phyloP scores from a whole-genome alignment of 2,113 vertebrate species.

The Chlorodrepanis virens region DNA sequence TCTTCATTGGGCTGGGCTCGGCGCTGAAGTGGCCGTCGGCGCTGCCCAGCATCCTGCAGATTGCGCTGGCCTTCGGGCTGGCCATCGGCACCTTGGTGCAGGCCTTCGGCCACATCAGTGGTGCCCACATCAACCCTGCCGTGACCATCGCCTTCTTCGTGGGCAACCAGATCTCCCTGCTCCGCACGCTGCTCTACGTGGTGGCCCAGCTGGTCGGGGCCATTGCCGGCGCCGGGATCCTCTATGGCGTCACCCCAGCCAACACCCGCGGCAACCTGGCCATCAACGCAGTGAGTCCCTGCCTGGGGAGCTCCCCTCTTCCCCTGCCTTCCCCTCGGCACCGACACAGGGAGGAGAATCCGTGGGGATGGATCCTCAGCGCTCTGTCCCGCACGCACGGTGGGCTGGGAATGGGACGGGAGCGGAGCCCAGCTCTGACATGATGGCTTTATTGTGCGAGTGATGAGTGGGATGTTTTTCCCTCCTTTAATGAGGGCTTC shows the following conservation, averaged over 20 bases:
- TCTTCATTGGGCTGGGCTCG: constrained; percentile 80
- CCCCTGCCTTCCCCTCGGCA: accelerated
- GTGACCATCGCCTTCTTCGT: constrained; percentile 78
- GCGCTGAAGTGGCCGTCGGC: constrained; percentile 77
- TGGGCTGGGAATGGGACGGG: background rate
- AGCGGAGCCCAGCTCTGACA: background rate
- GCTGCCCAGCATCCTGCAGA: constrained; percentile 76
- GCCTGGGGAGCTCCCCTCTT: background rate
- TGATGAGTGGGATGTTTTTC: background rate
- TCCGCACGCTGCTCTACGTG: constrained; percentile 71
- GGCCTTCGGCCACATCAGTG: constrained; percentile 76
- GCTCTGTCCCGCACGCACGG: background rate
- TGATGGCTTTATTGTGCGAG: constrained; percentile 1
- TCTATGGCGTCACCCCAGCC: constrained; percentile 66
- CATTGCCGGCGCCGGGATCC: constrained; percentile 75
- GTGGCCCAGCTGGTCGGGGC: constrained; percentile 76
- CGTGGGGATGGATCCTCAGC: accelerated
- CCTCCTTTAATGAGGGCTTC: constrained; percentile 36
- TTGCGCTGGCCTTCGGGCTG: constrained; percentile 77
- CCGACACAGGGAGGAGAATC: background rate
- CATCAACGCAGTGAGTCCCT: constrained; percentile 73
- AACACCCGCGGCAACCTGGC: constrained; percentile 75
- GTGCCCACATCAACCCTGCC: constrained; percentile 79
- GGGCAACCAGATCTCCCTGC: constrained; percentile 79
- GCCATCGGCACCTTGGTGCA: constrained; percentile 78